Percentiles rank a stretch among this genome's conserved stretches.
Conservation (phyloP, 2,888 invertebrate species). For the Plemyria rubiginata region DNA sequence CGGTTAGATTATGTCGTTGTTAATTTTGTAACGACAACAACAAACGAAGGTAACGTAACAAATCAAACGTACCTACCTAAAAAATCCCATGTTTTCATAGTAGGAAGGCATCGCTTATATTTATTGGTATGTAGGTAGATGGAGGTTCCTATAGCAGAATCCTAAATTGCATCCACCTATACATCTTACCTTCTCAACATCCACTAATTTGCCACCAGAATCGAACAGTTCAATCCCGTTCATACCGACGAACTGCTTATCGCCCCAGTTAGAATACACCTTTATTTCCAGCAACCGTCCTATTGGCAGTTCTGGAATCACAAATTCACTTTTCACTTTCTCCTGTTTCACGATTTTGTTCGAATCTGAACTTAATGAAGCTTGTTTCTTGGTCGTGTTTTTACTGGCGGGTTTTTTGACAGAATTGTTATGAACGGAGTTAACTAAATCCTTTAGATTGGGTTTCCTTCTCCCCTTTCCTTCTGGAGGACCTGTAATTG, state of each 20-base stretch:
- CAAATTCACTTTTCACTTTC: conserved; percentile 80
- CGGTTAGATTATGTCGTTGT: too few relatives aligned
- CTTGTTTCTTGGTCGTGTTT: conserved; percentile 55
- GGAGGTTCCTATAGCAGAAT: too few relatives aligned
- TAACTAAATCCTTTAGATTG: conserved; percentile 48
- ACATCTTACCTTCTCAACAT: conserved; percentile 84
- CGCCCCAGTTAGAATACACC: conserved; percentile 92
- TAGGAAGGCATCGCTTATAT: too few relatives aligned
- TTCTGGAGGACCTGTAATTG: conserved; percentile 52
- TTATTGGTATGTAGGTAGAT: too few relatives aligned
- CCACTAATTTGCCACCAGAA: conserved; percentile 83
- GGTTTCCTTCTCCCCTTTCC: conserved; percentile 51
- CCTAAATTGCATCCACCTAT: too few relatives aligned
- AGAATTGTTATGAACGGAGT: conserved; percentile 44
- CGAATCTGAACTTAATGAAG: conserved; percentile 56
- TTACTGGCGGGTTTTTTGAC: conserved; percentile 51
- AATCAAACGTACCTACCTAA: too few relatives aligned
- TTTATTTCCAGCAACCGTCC: conserved; percentile 88
- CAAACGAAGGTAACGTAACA: too few relatives aligned
- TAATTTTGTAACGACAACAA: too few relatives aligned
- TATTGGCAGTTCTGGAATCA: conserved; percentile 90
- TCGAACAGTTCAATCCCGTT: conserved; percentile 92
- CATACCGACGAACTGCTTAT: conserved; percentile 90
- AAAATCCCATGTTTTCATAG: too few relatives aligned
- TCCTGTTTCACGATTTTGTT: conserved; percentile 53